Percentiles rank a stretch among this genome's conserved stretches.
Evolutionary conservation across 2,113 vertebrate genomes (phyloP).

Genomic region (Catharus minimus): DNA sequence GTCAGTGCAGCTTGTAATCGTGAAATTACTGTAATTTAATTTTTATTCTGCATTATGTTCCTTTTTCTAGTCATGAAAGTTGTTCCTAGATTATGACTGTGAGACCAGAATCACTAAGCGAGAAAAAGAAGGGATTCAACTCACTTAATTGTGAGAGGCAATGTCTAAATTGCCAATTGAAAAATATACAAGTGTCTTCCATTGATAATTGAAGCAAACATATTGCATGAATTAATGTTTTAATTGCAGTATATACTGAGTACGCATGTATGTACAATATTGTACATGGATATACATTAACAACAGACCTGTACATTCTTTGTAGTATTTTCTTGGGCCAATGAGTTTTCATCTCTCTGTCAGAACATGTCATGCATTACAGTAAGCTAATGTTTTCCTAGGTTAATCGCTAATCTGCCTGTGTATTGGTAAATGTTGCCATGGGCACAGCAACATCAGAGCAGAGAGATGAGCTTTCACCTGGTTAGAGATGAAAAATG

Average conservation of each 20-base stretch:
- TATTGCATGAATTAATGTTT: background rate
- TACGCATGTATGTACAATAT: background rate
- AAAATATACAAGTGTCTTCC: background rate
- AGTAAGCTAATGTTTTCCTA: background rate
- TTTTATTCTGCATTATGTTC: background rate
- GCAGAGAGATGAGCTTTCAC: slow-evolving; percentile 3
- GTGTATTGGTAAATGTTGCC: slow-evolving; percentile 33
- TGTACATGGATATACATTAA: background rate
- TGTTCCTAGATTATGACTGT: background rate
- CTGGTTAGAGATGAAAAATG: slow-evolving; percentile 42
- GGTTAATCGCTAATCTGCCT: slow-evolving; percentile 7
- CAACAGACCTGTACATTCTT: background rate
- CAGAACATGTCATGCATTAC: background rate
- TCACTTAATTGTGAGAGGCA: background rate
- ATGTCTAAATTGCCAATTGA: background rate
- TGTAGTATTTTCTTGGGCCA: background rate
- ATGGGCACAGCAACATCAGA: slow-evolving; percentile 41
- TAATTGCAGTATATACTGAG: too few species aligned
- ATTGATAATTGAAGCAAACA: background rate
- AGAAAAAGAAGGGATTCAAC: background rate
- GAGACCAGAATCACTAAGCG: background rate
- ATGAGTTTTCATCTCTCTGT: background rate
- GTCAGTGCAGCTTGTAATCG: too few species aligned
- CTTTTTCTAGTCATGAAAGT: background rate
- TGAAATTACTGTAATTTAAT: background rate